A percentile compares a stretch with the other conserved stretches of the same genome.
Evolutionary conservation across 2,797 vertebrate genomes (phyloP).

Genomic region (Semotilus atromaculatus): DNA sequence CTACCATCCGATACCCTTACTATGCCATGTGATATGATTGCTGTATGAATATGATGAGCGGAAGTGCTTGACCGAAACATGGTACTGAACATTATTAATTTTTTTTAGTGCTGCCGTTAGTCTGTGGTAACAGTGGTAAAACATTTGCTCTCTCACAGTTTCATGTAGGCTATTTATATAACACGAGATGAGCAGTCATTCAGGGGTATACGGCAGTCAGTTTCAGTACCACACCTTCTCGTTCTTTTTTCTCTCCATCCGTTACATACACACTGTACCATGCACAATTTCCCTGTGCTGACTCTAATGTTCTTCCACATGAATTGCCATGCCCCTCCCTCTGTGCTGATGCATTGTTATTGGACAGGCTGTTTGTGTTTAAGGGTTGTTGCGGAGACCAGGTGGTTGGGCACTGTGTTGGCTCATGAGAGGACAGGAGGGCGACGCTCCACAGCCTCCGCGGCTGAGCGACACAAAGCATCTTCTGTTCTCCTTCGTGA

Average conservation of each 20-base stretch:
- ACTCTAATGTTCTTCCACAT: constrained; percentile 17
- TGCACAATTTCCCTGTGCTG: neutral
- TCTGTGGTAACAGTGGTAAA: constrained; percentile 6
- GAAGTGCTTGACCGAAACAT: neutral
- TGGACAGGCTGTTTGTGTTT: constrained; percentile 58
- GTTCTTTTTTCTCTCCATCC: neutral
- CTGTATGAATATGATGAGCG: neutral
- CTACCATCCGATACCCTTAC: no score
- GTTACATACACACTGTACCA: neutral
- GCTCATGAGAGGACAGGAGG: constrained; percentile 17
- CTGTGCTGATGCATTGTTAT: constrained; percentile 50
- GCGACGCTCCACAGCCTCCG: constrained; percentile 15
- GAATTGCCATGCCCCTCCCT: constrained; percentile 21
- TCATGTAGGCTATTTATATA: constrained; percentile 17
- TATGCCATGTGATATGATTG: neutral
- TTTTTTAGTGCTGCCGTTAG: neutral
- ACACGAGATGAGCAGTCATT: constrained; percentile 10
- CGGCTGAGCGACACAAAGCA: constrained; percentile 57
- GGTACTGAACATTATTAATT: neutral
- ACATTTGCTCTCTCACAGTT: constrained; percentile 23
- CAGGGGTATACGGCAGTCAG: neutral
- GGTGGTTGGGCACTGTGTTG: constrained; percentile 42
- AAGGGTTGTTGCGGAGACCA: constrained; percentile 59
- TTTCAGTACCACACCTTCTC: constrained; percentile 49
- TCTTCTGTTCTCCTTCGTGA: constrained; percentile 56